phyloP scores from a whole-genome alignment of 37 sponge, comb jelly and placozoan genomes.

The Beroe forskalii region DNA sequence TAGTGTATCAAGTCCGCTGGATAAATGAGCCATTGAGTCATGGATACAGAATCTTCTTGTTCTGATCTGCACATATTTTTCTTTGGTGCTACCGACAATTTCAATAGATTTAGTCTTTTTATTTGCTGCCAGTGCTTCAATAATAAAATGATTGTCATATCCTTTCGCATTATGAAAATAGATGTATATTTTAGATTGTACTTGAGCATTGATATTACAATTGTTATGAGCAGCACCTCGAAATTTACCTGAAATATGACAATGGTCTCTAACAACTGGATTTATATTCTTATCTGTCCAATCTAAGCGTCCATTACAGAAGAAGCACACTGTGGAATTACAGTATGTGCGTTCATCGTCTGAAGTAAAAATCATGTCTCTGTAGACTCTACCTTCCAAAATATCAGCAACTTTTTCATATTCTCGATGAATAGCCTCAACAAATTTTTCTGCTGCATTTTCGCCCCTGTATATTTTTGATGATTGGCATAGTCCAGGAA shows the following conservation, averaged over 20 bases:
- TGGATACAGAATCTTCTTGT: neutral
- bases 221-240: neutral
- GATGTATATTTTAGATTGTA: neutral
- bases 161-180: conserved; percentile 48
- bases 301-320: neutral
- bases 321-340: neutral
- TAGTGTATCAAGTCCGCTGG: neutral
- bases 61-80: neutral
- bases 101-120: neutral
- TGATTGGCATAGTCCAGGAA: neutral
- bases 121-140: neutral
- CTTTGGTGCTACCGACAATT: neutral
- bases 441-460: neutral
- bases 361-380: neutral
- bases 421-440: neutral
- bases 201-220: neutral
- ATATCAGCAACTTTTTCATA: neutral
- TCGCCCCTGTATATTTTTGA: neutral
- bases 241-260: conserved; percentile 12
- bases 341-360: neutral
- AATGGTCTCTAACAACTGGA: neutral
- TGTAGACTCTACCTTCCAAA: neutral
- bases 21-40: conserved; percentile 10
- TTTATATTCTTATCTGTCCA: neutral
- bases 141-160: conserved; percentile 12